Evolutionary conservation across 2,113 vertebrate species (phyloP).

Genomic region (Dicrurus megarhynchus): DNA sequence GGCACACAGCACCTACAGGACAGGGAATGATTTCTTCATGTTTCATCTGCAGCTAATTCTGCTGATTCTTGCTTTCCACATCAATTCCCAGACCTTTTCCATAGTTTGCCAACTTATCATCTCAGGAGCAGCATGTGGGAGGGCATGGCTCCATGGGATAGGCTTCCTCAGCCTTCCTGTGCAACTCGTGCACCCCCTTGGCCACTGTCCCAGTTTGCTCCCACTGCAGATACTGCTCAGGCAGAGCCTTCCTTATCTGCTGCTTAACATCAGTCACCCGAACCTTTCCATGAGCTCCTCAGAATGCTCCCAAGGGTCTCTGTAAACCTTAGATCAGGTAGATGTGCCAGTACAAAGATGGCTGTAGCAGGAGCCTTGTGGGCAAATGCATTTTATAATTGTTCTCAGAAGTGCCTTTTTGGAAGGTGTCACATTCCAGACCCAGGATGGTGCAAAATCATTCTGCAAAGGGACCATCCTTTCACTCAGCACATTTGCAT

Average conservation of each 20-base stretch:
- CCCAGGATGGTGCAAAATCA: background rate
- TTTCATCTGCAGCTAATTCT: background rate
- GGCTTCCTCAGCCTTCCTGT: background rate
- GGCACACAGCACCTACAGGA: background rate
- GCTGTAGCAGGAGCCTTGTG: background rate
- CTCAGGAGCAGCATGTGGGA: background rate
- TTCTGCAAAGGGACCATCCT: background rate
- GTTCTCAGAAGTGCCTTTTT: background rate
- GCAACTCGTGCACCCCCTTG: background rate
- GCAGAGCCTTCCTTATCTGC: background rate
- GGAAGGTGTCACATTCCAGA: background rate
- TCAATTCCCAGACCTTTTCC: background rate
- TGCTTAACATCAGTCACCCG: accelerated
- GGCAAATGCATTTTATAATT: background rate
- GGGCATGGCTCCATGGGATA: background rate
- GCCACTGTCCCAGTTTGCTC: background rate
- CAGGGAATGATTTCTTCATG: background rate
- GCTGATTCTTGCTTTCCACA: background rate
- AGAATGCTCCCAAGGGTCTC: background rate
- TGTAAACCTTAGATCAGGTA: background rate
- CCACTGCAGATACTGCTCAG: background rate
- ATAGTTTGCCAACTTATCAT: background rate
- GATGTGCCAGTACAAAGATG: background rate
- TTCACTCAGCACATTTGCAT: background rate
- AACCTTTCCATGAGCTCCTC: background rate